Evolutionary conservation across 2,797 vertebrate genomes (phyloP).

Genomic region (Jordanella pulchra): DNA sequence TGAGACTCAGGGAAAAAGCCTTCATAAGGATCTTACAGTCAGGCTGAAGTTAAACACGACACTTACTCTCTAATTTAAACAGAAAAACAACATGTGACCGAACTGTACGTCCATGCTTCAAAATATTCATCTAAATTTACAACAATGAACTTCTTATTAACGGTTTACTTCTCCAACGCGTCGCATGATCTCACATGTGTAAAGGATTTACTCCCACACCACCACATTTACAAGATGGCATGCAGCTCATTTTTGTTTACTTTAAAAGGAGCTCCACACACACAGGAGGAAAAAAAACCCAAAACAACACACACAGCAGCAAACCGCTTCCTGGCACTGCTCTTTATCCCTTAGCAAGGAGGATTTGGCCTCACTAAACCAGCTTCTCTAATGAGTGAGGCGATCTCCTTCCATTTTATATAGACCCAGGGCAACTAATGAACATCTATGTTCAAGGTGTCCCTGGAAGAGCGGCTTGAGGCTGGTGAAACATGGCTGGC

Average conservation of each 20-base stretch:
- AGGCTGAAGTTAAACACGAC: slow-evolving; percentile 63
- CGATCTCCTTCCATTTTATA: slow-evolving; percentile 60
- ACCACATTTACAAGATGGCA: slow-evolving; percentile 54
- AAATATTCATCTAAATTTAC: slow-evolving; percentile 19
- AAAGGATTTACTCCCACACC: slow-evolving; percentile 41
- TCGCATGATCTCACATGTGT: slow-evolving; percentile 24
- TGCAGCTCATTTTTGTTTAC: slow-evolving; percentile 55
- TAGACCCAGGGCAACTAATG: slow-evolving; percentile 56
- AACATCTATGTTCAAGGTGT: slow-evolving; percentile 40
- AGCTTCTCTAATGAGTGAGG: slow-evolving; percentile 46
- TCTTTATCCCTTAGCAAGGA: slow-evolving; percentile 23
- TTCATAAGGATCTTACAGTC: slow-evolving; percentile 63
- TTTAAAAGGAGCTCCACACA: slow-evolving; percentile 49
- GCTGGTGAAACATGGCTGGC: slow-evolving; percentile 21
- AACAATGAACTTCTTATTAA: slow-evolving; percentile 20
- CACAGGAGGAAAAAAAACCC: slow-evolving; percentile 5
- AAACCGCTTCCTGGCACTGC: slow-evolving; percentile 25
- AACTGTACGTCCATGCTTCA: slow-evolving; percentile 7
- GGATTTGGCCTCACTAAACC: slow-evolving; percentile 46
- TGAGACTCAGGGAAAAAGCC: slow-evolving; percentile 51
- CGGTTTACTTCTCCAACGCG: slow-evolving; percentile 37
- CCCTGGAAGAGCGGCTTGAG: slow-evolving; percentile 17
- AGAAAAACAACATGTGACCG: slow-evolving; percentile 32
- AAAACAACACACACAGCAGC: slow-evolving; percentile 4
- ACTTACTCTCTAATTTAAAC: slow-evolving; percentile 53